These are phyloP conservation scores for Anolis carolinensis DNA, from an alignment of 2,113 vertebrate species.

Conservation along the genomic window DNA sequence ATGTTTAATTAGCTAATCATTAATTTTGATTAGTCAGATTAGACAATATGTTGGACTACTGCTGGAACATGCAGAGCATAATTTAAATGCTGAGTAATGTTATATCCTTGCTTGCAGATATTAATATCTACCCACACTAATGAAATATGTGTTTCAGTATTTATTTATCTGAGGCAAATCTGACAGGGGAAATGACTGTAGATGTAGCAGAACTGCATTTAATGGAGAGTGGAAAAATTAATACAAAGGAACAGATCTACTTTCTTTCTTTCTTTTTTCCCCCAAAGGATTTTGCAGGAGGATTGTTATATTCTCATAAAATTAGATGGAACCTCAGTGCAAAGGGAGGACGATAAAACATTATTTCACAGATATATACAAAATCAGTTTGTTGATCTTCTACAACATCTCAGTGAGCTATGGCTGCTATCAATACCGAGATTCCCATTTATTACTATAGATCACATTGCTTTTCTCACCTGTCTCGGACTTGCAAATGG, in stretches of 20 bases:
- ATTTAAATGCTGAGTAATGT: slow-evolving; percentile 17
- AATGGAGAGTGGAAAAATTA: not conserved
- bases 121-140: not conserved
- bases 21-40: slow-evolving; percentile 13
- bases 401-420: not conserved
- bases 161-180: not conserved
- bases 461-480: not conserved
- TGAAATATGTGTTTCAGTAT: not conserved
- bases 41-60: slow-evolving; percentile 10
- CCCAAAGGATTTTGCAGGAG: not conserved
- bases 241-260: not conserved
- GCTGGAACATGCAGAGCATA: not conserved
- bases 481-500: not conserved
- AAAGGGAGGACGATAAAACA: not conserved
- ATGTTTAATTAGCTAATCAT: not conserved
- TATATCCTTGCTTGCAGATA: not conserved
- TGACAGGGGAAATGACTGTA: not conserved
- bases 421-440: not conserved
- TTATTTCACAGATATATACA: not conserved
- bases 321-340: not conserved
- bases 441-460: not conserved
- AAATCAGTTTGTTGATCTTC: not conserved
- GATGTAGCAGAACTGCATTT: not conserved
- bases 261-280: not conserved
- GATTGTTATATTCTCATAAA: not conserved